These are phyloP conservation scores for Drosophila parthenogenetica DNA, from an alignment of 2,888 invertebrate species.

Conservation along the genomic window DNA sequence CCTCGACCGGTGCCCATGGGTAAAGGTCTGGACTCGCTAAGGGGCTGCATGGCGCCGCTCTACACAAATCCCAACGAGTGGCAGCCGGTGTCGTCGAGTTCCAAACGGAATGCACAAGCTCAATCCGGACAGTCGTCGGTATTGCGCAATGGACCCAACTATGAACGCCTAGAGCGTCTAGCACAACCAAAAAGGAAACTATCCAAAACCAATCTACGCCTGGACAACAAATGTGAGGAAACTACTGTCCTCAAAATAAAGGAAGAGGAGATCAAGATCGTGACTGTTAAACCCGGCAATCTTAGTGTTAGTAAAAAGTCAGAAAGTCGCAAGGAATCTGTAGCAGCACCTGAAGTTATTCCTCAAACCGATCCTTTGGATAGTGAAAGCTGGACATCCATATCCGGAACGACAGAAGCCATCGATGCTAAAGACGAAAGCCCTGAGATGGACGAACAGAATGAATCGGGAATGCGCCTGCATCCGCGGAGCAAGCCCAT, in stretches of 20 bases:
- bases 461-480: no score
- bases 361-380: neutral
- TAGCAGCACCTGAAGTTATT: neutral
- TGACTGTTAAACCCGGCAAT: no score
- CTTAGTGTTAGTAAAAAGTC: no score
- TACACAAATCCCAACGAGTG: conserved; percentile 82
- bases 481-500: neutral
- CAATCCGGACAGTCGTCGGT: neutral
- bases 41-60: conserved; percentile 77
- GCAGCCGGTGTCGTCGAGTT: conserved; percentile 33
- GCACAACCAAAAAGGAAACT: conserved; percentile 35
- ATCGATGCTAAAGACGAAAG: no score
- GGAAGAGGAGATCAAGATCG: no score
- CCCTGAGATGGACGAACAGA: neutral
- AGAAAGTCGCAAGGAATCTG: no score
- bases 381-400: neutral
- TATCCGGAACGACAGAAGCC: neutral
- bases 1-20: conserved; percentile 83
- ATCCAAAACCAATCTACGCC: neutral
- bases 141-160: conserved; percentile 25
- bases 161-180: conserved; percentile 37
- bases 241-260: neutral
- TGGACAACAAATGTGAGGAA: neutral
- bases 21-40: conserved; percentile 78
- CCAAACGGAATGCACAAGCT: neutral